A percentile compares a stretch with the other conserved stretches of the same genome.
Evolutionary conservation across 1,140 invertebrate species (phyloP).

Genomic region (Drosophila guanche): DNA sequence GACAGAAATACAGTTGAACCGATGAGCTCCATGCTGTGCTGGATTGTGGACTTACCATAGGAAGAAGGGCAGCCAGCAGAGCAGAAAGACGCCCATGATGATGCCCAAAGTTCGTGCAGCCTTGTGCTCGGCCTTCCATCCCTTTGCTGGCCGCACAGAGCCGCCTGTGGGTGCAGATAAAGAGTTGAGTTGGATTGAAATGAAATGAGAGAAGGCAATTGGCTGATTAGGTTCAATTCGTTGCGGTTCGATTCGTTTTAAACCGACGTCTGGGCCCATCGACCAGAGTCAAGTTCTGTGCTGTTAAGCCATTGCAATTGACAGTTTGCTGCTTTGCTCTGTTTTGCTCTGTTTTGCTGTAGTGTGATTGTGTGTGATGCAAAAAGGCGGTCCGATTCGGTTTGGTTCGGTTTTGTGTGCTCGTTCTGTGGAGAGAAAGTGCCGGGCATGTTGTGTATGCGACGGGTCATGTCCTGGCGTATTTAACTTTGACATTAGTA

Average conservation of each 20-base stretch:
- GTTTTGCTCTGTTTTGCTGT: conserved; percentile 8
- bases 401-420: conserved; percentile 33
- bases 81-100: conserved; percentile 97
- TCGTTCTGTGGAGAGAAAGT: conserved; percentile 4
- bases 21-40: conserved; percentile 18
- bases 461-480: conserved; percentile 55
- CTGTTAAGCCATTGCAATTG: conserved; percentile 44
- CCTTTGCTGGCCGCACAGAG: conserved; percentile 89
- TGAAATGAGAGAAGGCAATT: conserved; percentile 46
- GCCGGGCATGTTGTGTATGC: conserved; percentile 53
- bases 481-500: conserved; percentile 76
- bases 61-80: conserved; percentile 99
- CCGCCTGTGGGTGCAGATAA: conserved; percentile 85
- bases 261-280: conserved; percentile 16
- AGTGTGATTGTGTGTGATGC: conserved; percentile 15
- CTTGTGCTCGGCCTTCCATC: conserved; percentile 95
- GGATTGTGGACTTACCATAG: conserved; percentile 89
- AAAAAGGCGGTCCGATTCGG: conserved; percentile 4
- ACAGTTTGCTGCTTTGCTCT: conserved; percentile 38
- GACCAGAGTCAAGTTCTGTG: conserved; percentile 38
- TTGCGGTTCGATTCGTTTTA: conserved; percentile 24
- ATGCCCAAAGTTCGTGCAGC: conserved; percentile 96
- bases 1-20: conserved; percentile 8
- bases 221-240: conserved; percentile 60
- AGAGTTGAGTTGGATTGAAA: conserved; percentile 47